Conservation (phyloP, 2,797 vertebrate species). For the Nyctibius grandis region DNA sequence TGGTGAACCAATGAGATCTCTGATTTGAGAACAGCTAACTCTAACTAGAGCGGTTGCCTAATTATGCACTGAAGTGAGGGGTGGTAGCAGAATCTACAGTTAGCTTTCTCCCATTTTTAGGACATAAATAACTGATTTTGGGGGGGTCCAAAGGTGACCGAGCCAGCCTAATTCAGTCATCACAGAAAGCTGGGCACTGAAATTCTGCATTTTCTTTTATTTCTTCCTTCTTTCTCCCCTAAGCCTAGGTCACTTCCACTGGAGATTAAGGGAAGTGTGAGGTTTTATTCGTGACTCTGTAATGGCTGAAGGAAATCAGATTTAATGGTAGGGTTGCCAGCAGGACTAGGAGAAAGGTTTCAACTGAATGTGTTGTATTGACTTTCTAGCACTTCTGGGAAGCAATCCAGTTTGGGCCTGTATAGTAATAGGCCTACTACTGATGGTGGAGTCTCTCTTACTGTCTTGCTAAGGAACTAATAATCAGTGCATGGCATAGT, state of each 20-base stretch:
- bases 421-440: background rate
- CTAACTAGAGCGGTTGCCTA: background rate
- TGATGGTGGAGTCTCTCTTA: background rate
- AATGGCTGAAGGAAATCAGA: slow-evolving; percentile 4
- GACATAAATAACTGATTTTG: background rate
- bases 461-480: background rate
- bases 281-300: background rate
- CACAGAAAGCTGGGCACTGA: background rate
- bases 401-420: background rate
- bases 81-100: background rate
- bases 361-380: background rate
- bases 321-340: slow-evolving; percentile 15
- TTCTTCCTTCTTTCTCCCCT: background rate
- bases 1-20: background rate
- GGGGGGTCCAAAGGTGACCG: background rate
- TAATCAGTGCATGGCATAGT: background rate
- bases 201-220: background rate
- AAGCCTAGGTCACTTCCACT: background rate
- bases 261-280: background rate
- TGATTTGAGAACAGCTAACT: background rate
- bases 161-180: background rate
- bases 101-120: background rate
- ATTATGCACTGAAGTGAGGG: background rate
- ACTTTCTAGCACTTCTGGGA: slow-evolving; percentile 7
- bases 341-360: background rate